Base-by-base conservation (phyloP, 2,113 vertebrate genomes). In the Chloropsis cyanopogon region DNA sequence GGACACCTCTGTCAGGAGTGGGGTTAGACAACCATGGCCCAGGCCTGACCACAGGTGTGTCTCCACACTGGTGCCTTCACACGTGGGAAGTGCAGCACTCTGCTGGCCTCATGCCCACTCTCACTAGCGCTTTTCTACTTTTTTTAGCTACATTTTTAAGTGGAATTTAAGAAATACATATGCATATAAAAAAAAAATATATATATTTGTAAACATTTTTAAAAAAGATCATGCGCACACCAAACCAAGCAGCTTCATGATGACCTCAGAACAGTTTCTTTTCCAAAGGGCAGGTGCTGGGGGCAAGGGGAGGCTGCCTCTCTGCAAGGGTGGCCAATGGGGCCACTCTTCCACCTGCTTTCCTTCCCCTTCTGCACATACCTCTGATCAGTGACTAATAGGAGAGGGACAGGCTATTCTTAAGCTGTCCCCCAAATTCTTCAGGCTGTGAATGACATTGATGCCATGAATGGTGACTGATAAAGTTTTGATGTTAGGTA, bases 171-270 rank as follows among this genome's bases (percentile, higher is more conserved):
- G 25, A 85, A 72, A 61, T 53, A 44, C 87, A 80, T 59, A 63
- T 18, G 46, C 63, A 81, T 57, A 65, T 44, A 64, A 56, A 28
- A 56, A 23, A 37, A 7, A 60, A 8, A 68, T 53, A 78, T 37
- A 68, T 91, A 86, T 88, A 96, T 92, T 94, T 95, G 37, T 94
- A 92, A 94, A 65, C 92, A 14, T 93, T 71, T 93, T 93, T 86
- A 19, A 12, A 37, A 53, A 39, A 54, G 63, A 16, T 61, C 64
- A 69, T 69, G 47, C 2, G 5, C 77, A 79, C 50, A 57, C 11
- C 16, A 70, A 85, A 37, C n/a, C 2, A 11, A 79, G 53, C 57
- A 91, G 70, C 73, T 85, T 81, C 14, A 33, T 49, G 57, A 17
- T 18, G 20, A 17, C 60, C 80, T 60, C 6, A 14, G 69, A 88